Conservation (phyloP, 1,140 invertebrate genomes). For the Plutomurus gul region DNA sequence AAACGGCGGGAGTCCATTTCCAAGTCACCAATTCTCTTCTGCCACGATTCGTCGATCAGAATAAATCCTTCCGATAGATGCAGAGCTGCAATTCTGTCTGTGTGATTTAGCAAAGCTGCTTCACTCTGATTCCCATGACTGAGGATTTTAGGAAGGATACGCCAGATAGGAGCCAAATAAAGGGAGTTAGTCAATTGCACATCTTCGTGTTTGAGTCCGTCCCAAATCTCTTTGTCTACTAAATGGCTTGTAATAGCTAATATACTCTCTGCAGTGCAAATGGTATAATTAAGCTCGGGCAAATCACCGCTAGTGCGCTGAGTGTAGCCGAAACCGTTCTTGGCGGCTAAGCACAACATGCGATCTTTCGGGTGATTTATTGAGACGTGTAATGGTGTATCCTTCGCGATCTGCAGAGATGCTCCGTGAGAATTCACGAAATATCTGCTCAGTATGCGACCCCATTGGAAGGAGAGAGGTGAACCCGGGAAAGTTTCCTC, state of each 20-base stretch:
- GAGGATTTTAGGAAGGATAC: slow-evolving; percentile 67
- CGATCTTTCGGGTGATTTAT: slow-evolving; percentile 65
- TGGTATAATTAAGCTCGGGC: slow-evolving; percentile 76
- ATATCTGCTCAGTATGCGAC: slow-evolving; percentile 77
- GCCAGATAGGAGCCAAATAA: slow-evolving; percentile 80
- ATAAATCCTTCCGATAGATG: slow-evolving; percentile 74
- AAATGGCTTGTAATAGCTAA: slow-evolving; percentile 29
- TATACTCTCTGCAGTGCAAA: slow-evolving; percentile 75
- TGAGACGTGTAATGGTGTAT: slow-evolving; percentile 77
- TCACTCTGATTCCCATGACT: slow-evolving; percentile 67
- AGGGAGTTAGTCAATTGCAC: slow-evolving; percentile 73
- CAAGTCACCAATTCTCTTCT: slow-evolving; percentile 77
- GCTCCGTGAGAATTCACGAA: slow-evolving; percentile 84
- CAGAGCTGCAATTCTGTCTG: slow-evolving; percentile 75
- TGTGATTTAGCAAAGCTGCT: slow-evolving; percentile 75
- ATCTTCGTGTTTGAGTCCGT: slow-evolving; percentile 76
- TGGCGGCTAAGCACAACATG: slow-evolving; percentile 74
- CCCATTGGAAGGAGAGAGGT: slow-evolving; percentile 66
- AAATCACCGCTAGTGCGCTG: slow-evolving; percentile 69
- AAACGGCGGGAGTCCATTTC: slow-evolving; percentile 73
- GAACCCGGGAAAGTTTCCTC: neutral
- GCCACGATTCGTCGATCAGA: slow-evolving; percentile 82
- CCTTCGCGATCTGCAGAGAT: slow-evolving; percentile 74
- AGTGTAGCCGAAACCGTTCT: slow-evolving; percentile 72
- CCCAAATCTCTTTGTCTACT: slow-evolving; percentile 67